Evolutionary conservation across 2,113 vertebrate genomes (phyloP), one percentile per base, ranked within the genome.

Genomic region (Pterocles burchelli): DNA sequence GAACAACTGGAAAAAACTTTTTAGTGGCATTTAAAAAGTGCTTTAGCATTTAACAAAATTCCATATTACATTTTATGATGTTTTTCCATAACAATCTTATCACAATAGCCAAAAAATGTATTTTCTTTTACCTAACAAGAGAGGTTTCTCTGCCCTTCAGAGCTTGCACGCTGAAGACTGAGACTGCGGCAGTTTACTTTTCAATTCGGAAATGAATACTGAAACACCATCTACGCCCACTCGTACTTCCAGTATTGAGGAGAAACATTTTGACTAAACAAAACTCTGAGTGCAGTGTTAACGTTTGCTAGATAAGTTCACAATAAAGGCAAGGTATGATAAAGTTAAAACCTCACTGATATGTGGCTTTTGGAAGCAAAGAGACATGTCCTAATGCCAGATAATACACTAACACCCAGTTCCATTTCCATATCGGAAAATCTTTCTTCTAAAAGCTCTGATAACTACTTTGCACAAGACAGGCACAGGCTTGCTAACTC

Each of bases 171-270:
- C 22, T 57, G 25, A 63, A 83, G 41, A 54, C 11, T 55, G 22
- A 55, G 20, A 29, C 4, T 70, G 20, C 36, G 73, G 31, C 25
- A 58, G 9, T 51, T 89, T 38, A 38, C 17, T 87, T 83, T 41
- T 43, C 52, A 75, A 45, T 29, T 51, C 51, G 71, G 43, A 49
- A 86, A 66, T 33, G 1, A 49, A 62, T 51, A 26, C 24, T 9
- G 7, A 91, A 36, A 6, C 46, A 86, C 45, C n/a, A 11, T 19
- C n/a, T 52, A 19, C 0, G 0, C 24, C 16, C 3, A 6, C 7
- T 54, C 13, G 11, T n/a, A 26, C 13, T 62, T 67, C 17, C 21
- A 77, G 11, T 28, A 11, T 5, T 51, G 38, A 88, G 29, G 7
- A 80, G 48, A 74, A 81, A 62, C 2, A 33, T 38, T 82, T 24